Evolutionary conservation across 2,888 invertebrate species (phyloP).

Genomic region (Oscheius sp.): DNA sequence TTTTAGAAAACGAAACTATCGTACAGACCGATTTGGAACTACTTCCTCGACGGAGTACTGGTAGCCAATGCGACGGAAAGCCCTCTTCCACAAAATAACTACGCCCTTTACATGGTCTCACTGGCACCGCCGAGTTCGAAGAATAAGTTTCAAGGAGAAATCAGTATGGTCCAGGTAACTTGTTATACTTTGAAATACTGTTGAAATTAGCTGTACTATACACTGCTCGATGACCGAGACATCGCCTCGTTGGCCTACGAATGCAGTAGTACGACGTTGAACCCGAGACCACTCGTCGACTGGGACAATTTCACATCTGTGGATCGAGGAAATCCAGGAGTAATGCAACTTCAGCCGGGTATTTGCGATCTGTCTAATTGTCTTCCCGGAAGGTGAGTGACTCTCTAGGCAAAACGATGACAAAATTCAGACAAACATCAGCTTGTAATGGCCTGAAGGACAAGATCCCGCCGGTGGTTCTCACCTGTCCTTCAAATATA

Average conservation of each 20-base stretch:
- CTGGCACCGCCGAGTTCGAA: slow-evolving; percentile 5
- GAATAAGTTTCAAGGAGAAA: slow-evolving; percentile 26
- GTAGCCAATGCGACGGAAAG: slow-evolving; percentile 22
- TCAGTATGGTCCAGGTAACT: slow-evolving; percentile 28
- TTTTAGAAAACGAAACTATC: background rate
- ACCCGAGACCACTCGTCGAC: slow-evolving; percentile 3
- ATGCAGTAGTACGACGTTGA: background rate
- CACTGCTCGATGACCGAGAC: slow-evolving; percentile 15
- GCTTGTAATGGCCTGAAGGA: slow-evolving; percentile 1
- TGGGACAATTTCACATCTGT: slow-evolving; percentile 33
- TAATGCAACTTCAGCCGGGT: slow-evolving; percentile 22
- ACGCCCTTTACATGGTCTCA: slow-evolving; percentile 16
- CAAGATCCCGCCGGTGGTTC: slow-evolving; percentile 34
- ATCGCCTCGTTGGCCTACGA: slow-evolving; percentile 29
- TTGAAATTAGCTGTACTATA: slow-evolving; percentile 14
- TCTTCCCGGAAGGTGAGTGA: slow-evolving; percentile 25
- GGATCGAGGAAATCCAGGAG: slow-evolving; percentile 16
- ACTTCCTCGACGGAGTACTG: slow-evolving; percentile 22
- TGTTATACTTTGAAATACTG: background rate
- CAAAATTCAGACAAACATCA: background rate
- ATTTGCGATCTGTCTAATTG: slow-evolving; percentile 32
- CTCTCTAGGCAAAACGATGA: too few relatives aligned
- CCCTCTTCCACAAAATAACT: slow-evolving; percentile 26
- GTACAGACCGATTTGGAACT: slow-evolving; percentile 29
- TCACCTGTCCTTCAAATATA: slow-evolving; percentile 22